Evolutionary conservation across 1,140 invertebrate species (phyloP).

Genomic region (Lordiphosa collinella): DNA sequence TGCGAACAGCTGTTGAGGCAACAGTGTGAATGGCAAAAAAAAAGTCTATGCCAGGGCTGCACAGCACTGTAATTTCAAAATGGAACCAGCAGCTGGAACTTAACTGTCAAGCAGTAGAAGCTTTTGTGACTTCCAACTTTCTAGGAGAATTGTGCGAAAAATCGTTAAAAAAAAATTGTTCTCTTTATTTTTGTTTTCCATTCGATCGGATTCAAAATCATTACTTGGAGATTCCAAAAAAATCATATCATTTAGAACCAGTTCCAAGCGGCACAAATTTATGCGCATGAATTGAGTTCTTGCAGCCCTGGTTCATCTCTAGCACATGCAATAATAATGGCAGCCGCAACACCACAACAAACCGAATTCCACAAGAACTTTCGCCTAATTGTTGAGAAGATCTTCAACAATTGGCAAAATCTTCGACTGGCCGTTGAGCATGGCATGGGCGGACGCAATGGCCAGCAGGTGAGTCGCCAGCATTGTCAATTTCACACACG

Average conservation of each 20-base stretch:
- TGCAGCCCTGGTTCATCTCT: conserved; percentile 20
- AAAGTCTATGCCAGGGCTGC: neutral
- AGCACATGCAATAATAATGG: conserved; percentile 42
- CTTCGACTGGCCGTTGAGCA: conserved; percentile 84
- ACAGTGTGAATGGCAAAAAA: conserved; percentile 21
- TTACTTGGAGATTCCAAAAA: too few relatives aligned
- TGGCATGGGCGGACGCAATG: conserved; percentile 84
- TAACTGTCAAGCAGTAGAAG: too few relatives aligned
- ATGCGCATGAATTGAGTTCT: neutral
- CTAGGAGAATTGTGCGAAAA: too few relatives aligned
- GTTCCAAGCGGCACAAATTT: neutral
- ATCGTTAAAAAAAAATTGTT: too few relatives aligned
- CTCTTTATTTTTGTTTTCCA: too few relatives aligned
- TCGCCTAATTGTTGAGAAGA: conserved; percentile 82
- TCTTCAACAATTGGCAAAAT: conserved; percentile 85
- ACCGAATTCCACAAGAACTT: conserved; percentile 78
- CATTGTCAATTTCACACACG: neutral
- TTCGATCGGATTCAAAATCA: too few relatives aligned
- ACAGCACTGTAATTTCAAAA: too few relatives aligned
- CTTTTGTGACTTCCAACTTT: too few relatives aligned
- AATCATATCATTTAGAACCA: too few relatives aligned
- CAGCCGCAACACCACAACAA: conserved; percentile 52
- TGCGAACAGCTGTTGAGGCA: conserved; percentile 13
- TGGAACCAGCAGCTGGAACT: too few relatives aligned
- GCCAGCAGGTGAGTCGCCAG: conserved; percentile 81